phyloP scores from a whole-genome alignment of 2,113 vertebrate species.

The Engystomops pustulosus region DNA sequence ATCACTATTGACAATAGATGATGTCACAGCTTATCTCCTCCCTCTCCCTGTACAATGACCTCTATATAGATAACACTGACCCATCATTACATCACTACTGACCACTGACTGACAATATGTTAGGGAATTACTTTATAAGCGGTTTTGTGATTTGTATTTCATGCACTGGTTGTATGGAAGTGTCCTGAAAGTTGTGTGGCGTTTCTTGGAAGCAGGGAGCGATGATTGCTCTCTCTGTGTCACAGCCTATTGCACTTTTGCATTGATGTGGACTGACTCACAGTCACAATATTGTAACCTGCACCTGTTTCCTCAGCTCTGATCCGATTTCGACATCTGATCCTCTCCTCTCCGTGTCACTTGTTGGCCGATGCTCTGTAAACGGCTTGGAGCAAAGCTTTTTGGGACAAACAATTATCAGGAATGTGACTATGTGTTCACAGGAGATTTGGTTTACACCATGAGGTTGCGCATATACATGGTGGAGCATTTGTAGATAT shows the following conservation, averaged over 20 bases:
- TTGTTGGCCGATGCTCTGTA: conserved; percentile 17
- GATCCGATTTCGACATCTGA: conserved; percentile 37
- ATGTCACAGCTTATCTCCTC: too few relatives aligned
- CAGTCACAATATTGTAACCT: conserved; percentile 18
- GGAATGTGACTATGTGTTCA: neutral
- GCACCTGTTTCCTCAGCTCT: conserved; percentile 45
- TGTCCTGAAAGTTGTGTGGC: neutral
- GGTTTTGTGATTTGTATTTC: too few relatives aligned
- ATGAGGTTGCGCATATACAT: neutral
- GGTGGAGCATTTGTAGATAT: neutral
- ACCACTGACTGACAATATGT: too few relatives aligned
- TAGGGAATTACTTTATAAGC: too few relatives aligned
- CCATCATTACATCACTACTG: too few relatives aligned
- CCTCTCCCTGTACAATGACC: too few relatives aligned
- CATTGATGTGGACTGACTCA: conserved; percentile 38
- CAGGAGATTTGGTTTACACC: neutral
- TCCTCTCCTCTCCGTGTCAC: neutral
- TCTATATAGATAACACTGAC: too few relatives aligned
- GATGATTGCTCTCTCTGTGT: neutral
- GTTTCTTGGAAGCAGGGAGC: neutral
- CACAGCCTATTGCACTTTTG: neutral
- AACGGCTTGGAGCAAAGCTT: neutral
- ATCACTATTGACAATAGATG: too few relatives aligned
- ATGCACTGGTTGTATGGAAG: neutral
- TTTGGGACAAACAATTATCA: conserved; percentile 3